Base-by-base conservation (phyloP, 2,888 invertebrate genomes). In the Drosophila koepferae region DNA sequence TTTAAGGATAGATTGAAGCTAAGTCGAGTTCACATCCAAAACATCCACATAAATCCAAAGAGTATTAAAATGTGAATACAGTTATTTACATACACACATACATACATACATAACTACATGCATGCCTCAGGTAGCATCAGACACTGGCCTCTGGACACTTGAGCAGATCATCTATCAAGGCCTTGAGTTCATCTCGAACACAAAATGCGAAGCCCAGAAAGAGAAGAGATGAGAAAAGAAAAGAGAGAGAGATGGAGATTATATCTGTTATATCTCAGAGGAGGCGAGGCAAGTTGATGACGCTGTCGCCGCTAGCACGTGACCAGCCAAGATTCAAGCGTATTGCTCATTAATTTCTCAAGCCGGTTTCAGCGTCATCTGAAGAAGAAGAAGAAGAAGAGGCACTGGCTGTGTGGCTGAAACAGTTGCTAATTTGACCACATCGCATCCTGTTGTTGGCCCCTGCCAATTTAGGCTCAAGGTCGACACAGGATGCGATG, bases 181-280 rank as follows among this genome's bases (percentile, higher is more conserved):
- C 84, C 90, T 89, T 85, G 88, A 72, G 70, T 44, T 77, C 58
- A 59, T 31, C 65, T 63, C 56, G 43, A 69, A 40, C 40, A 59
- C 38, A 59, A 59, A 62, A 41, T 66, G 65, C 44, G 41, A 60
- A 28, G 46, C 18, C 23, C 63, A 46, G 38, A 31, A 12, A 40
- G 14, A 4, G 20, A 56, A 16, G 23, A 34, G 4, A 9, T 8
- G 16, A 40, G 48, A 48, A n/a, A 12, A 40, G 55, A 49, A 34
- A 53, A 58, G 53, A 38, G 38, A 48, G 36, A 43, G 41, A 0
- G n/a, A 8, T 12, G 23, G 4, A 55, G 38, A 6, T 23, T 23
- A 8, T 46, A 44, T 44, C 20, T 6, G 12, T 20, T 28, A 28
- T 28, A 28, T 23, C 2, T 14, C 41, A 5, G 55, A 38, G 48